Base-by-base conservation (phyloP, 1,140 invertebrate species). In the Drosophila micromelanica region DNA sequence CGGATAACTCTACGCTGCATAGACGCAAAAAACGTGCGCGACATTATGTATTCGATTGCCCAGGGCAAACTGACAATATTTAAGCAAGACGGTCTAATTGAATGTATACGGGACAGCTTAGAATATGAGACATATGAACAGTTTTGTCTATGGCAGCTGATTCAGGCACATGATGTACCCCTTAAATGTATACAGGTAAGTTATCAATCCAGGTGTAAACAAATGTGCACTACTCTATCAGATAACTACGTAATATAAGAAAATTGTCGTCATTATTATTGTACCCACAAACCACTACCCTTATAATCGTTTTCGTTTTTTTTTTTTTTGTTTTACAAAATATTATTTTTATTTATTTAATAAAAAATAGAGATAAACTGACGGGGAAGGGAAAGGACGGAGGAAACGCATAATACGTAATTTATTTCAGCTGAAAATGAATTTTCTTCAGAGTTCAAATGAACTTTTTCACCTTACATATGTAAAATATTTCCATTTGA, bases 51-150 rank as follows among this genome's bases (percentile, higher is more conserved):
- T 93, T 95, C 96, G 80, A 96, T 99, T 75, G 93, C 98, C 76
- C 97, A 98, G 92, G 97, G 97, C 46, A 96, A 96, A 84, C 92
- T 97, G 30, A 94, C 95, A 75, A 96, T 97, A 94, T 95, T 97
- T 48, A 96, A 96, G 86, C 94, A 94, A 42, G 96, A 97, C 76
- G 95, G 95, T 20, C 93, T 97, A 30, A 94, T 95, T 35, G 93
- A 94, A 35, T 93, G 97, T 90, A 87, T 96, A 86, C 96, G 95
- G 75, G 95, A 96, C 9, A 99, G 97, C 90, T 93, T 99, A 55
- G 94, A 95, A 59, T 99, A 98, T 98, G 98, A 99, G 92, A 98
- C 98, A 2, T 97, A 98, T 80, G 98, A 99, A 92, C 98, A 99
- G 90, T 97, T 97, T 90, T 99, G 97, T 91, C 94, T 99, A 7